Evolutionary conservation across 2,888 invertebrate species (phyloP).

Genomic region (Drosophila nigricruria): DNA sequence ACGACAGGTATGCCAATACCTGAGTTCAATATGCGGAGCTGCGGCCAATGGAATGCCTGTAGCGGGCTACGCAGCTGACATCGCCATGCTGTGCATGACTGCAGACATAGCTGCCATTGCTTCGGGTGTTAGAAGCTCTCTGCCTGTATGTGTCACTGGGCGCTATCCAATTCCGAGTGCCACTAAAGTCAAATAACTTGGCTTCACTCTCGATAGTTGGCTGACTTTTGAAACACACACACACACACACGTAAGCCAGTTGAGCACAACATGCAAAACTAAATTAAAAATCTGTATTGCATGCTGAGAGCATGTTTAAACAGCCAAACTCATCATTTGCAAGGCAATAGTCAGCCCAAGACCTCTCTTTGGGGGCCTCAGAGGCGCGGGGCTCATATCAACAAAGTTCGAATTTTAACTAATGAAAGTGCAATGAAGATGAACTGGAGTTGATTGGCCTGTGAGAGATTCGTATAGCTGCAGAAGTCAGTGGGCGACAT

Average conservation of each 20-base stretch:
- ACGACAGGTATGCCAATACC: not conserved
- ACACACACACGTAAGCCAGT: not conserved
- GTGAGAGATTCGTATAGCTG: not conserved
- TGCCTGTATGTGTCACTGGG: not conserved
- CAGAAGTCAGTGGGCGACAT: too few species aligned
- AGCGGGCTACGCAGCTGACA: not conserved
- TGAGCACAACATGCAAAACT: not conserved
- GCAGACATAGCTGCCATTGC: not conserved
- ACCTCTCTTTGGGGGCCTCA: not conserved
- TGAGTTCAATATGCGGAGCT: not conserved
- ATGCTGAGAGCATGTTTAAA: not conserved
- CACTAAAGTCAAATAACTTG: not conserved
- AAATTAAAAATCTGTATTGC: slow-evolving; percentile 1
- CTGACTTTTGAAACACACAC: not conserved
- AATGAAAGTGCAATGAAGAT: not conserved
- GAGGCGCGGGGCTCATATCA: not conserved
- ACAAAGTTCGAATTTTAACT: not conserved
- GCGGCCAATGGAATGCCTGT: not conserved
- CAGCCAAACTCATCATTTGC: not conserved
- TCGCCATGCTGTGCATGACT: not conserved
- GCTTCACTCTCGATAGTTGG: not conserved
- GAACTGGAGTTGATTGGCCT: not conserved
- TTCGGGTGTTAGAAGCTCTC: not conserved
- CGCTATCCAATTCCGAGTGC: not conserved
- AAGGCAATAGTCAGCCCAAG: not conserved